Evolutionary conservation across 1,140 invertebrate species (phyloP), one percentile per base, ranked within the genome.

Genomic region (Achatina immaculata): DNA sequence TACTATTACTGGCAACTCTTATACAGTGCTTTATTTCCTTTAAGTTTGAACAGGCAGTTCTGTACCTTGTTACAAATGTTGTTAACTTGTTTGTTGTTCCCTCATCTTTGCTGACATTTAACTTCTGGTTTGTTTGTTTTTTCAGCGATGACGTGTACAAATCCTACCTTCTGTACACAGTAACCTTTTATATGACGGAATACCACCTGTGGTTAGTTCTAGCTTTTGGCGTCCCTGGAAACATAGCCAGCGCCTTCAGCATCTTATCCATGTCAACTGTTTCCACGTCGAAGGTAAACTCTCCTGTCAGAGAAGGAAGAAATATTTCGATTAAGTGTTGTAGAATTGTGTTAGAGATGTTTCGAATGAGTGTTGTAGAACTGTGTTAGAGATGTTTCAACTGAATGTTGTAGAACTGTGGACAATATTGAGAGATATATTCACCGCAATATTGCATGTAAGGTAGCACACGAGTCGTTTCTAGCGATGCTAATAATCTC

Each of bases 161-260:
- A 9, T 0, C 40, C 28, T 85, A 78, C 76, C 55, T 24, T 6
- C 72, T 83, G 45, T 76, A 78, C 65, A 65, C 69, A 38, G 78
- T 82, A 28, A 69, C 73, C 31, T 16, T 66, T 2, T 79, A 34
- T 36, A 86, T 89, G 42, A 85, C 86, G 71, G 81, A 78, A 0
- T 86, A 89, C 76, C 88, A 87, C 69, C 77, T 87, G 24, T 87
- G 86, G 80, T 71, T 88, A 9, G 71, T 89, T 0, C 79, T 83
- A 55, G 83, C 72, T 0, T 68, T 89, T n/a, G 88, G 88, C 36
- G 74, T 87, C 31, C 85, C 87, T 14, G 88, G 88, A 3, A 89
- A 86, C 51, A 19, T 87, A 7, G 84, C 86, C 0, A 85, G 83
- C n/a, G 73, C 88, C 0, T 58, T 87, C 40, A 88, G 86, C 38